Base-by-base conservation (phyloP, 2,113 vertebrate genomes). In the Malurus melanocephalus region DNA sequence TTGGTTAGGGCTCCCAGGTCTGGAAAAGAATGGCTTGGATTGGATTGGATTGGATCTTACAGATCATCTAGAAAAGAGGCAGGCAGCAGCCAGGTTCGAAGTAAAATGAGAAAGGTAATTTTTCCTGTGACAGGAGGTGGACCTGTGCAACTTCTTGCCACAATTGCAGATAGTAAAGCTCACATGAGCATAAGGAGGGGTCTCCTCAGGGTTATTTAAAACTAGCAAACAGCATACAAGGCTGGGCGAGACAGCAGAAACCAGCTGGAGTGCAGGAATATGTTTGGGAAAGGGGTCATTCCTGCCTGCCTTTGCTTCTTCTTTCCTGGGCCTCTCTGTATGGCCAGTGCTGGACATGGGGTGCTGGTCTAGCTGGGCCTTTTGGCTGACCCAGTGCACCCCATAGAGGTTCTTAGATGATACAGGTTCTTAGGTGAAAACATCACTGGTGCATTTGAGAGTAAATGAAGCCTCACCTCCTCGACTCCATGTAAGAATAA, bases 401-500 rank as follows among this genome's bases (percentile, higher is more conserved):
- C 30, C 16, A 10, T 5, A 26, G 20, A 46, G 52, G 8, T 35
- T 80, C 59, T 60, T 26, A 43, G 42, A 17, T 53, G 55, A 77
- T 57, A 26, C 27, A 49, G 27, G 33, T 20, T 77, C 65, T 64
- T 43, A 23, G 16, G 11, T 56, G 49, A 51, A 77, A 69, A 42
- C 19, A 16, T 68, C 26, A 9, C 7, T 14, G 18, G 18, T 43
- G 26, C 17, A 9, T 53, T 83, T 59, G 38, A 42, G 33, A 30
- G 28, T 30, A 55, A 66, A 46, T 3, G 7, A 76, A 83, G 5
- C 10, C 28, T 88, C 76, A 20, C 16, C 23, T 77, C 23, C n/a
- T 45, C 3, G 0, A 14, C 7, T 43, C 21, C 2, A 0, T n/a
- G 5, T 30, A 27, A 24, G 9, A 62, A 20, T 33, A 81, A 64